Evolutionary conservation across 2,797 vertebrate species (phyloP).

Genomic region (Alosa sapidissima): DNA sequence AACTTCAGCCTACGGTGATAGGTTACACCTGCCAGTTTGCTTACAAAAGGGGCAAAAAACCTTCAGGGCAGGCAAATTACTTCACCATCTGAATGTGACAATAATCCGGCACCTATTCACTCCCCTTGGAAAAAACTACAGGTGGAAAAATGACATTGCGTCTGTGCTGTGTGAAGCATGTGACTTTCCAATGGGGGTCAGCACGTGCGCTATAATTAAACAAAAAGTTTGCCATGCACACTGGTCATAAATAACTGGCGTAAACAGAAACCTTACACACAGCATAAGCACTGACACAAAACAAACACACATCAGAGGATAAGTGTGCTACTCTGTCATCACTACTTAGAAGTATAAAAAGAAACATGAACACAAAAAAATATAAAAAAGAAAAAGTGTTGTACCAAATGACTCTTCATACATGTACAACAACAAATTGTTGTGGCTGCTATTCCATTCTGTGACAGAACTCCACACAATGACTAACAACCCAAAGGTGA

Average conservation of each 20-base stretch:
- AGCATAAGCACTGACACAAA: neutral
- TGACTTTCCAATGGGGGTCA: neutral
- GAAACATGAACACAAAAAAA: neutral
- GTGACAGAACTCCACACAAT: neutral
- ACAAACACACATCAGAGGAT: neutral
- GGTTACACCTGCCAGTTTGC: neutral
- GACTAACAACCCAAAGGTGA: neutral
- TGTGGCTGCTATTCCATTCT: neutral
- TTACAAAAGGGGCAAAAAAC: conserved; percentile 2
- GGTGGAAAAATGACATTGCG: neutral
- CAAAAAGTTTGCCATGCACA: neutral
- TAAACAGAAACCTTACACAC: neutral
- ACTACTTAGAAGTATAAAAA: neutral
- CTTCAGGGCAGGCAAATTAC: neutral
- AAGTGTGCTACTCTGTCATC: neutral
- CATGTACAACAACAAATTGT: neutral
- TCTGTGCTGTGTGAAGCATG: neutral
- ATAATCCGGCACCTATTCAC: neutral
- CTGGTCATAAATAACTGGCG: neutral
- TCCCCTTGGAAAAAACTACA: neutral
- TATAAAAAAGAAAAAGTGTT: neutral
- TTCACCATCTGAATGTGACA: neutral
- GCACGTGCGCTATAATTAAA: neutral
- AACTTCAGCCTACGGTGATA: neutral
- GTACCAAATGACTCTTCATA: neutral